These are phyloP conservation scores for Clanis bilineata DNA, from an alignment of 2,888 invertebrate species.

Conservation along the genomic window DNA sequence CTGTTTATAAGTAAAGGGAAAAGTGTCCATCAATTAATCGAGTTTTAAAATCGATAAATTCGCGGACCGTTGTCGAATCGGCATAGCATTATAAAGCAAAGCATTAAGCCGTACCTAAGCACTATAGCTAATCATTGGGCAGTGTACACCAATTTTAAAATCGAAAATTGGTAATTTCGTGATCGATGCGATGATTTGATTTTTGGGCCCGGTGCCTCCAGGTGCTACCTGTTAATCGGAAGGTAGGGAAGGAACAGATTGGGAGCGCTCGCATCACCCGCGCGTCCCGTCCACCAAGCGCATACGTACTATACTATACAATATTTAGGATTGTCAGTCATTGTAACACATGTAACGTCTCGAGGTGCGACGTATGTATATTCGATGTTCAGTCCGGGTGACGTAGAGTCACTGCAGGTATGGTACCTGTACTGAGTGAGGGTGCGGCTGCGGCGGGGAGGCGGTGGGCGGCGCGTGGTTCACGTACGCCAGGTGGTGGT, in stretches of 20 bases:
- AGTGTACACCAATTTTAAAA: background rate
- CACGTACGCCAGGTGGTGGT: slow-evolving; percentile 74
- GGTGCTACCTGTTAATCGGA: background rate
- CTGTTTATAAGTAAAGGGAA: background rate
- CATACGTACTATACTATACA: background rate
- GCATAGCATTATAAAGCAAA: background rate
- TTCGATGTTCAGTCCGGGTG: background rate
- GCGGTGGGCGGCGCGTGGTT: slow-evolving; percentile 76
- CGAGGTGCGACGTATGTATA: background rate
- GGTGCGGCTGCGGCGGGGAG: slow-evolving; percentile 67
- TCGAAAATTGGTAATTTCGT: background rate
- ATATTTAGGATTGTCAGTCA: slow-evolving; percentile 3
- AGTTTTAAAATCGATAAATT: background rate
- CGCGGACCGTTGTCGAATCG: background rate
- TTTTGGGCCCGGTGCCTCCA: background rate
- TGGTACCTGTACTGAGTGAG: slow-evolving; percentile 58
- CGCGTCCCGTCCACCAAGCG: slow-evolving; percentile 12
- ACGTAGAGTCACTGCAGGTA: slow-evolving; percentile 6
- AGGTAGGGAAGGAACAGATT: background rate
- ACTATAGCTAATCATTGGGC: background rate
- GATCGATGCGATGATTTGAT: background rate
- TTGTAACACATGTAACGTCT: background rate
- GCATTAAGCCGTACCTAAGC: background rate
- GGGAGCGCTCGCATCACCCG: background rate
- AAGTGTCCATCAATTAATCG: background rate